Evolutionary conservation across 2,888 invertebrate genomes (phyloP).

Genomic region (Sthenelais limicola): DNA sequence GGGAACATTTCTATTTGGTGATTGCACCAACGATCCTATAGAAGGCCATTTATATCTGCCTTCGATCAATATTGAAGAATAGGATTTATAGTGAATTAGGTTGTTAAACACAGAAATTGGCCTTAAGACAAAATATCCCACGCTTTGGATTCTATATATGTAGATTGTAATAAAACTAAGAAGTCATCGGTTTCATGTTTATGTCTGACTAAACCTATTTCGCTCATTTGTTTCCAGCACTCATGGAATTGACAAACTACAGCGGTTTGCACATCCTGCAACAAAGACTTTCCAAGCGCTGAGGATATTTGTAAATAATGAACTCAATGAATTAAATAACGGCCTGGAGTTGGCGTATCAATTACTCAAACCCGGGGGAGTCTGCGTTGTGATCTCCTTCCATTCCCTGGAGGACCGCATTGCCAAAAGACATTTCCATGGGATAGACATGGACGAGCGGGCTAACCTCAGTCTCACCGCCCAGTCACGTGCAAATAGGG

Average conservation of each 20-base stretch:
- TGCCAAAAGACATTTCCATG: slow-evolving; percentile 86
- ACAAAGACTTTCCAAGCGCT: slow-evolving; percentile 95
- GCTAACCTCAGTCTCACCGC: slow-evolving; percentile 54
- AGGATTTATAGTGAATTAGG: too few species aligned
- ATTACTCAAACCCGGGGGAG: slow-evolving; percentile 83
- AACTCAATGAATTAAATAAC: slow-evolving; percentile 94
- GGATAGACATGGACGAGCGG: slow-evolving; percentile 62
- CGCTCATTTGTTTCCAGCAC: slow-evolving; percentile 61
- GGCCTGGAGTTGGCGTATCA: slow-evolving; percentile 83
- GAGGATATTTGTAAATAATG: slow-evolving; percentile 96
- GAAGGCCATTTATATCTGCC: too few species aligned
- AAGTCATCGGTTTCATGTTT: too few species aligned
- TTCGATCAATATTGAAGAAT: too few species aligned
- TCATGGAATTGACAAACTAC: slow-evolving; percentile 80
- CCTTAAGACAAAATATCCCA: too few species aligned
- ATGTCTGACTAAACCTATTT: neutral
- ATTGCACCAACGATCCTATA: too few species aligned
- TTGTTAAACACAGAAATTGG: too few species aligned
- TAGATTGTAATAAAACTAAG: too few species aligned
- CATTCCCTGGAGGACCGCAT: slow-evolving; percentile 95
- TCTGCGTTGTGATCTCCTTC: slow-evolving; percentile 87
- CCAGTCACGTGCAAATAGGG: slow-evolving; percentile 75
- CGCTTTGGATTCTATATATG: too few species aligned
- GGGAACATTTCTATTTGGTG: too few species aligned
- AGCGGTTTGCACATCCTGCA: slow-evolving; percentile 84